A percentile compares a stretch with the other conserved stretches of the same genome.
phyloP scores from a whole-genome alignment of 2,113 vertebrate genomes.

The Nanorana parkeri region DNA sequence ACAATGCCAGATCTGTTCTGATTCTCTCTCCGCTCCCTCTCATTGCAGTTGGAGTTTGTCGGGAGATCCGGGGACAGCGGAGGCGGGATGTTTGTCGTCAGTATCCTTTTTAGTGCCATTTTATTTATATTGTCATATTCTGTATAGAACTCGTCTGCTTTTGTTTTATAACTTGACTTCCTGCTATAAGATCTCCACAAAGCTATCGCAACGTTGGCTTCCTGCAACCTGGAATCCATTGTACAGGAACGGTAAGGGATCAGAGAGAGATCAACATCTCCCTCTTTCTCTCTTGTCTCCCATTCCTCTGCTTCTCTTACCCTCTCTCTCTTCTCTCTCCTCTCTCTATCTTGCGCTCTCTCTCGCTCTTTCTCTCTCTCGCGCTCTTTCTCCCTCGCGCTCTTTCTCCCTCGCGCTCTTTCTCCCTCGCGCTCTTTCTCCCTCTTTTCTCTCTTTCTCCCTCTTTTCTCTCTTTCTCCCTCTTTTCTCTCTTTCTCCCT shows the following conservation, averaged over 20 bases:
- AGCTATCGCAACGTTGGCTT: slow-evolving; percentile 84
- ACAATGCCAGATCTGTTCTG: not conserved
- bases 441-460: too few relatives aligned
- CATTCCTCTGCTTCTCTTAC: not conserved
- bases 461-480: too few relatives aligned
- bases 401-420: not conserved
- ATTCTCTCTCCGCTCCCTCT: not conserved
- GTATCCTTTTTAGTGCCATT: slow-evolving; percentile 82
- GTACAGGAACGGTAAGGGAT: slow-evolving; percentile 89
- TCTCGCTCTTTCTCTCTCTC: not conserved
- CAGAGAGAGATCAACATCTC: not conserved
- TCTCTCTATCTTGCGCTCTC: too few relatives aligned
- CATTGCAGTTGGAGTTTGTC: slow-evolving; percentile 87
- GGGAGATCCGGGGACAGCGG: slow-evolving; percentile 91
- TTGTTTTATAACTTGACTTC: slow-evolving; percentile 69
- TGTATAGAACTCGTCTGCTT: too few relatives aligned
- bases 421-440: too few relatives aligned
- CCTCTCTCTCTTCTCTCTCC: not conserved
- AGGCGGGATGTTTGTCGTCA: slow-evolving; percentile 90
- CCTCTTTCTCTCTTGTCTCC: not conserved
- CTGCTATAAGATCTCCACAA: slow-evolving; percentile 81
- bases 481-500: too few relatives aligned
- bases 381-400: not conserved
- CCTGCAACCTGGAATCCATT: slow-evolving; percentile 86
- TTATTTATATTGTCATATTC: not conserved